Conservation (phyloP, 2,113 vertebrate genomes). For the Sylvicapra grimmia region DNA sequence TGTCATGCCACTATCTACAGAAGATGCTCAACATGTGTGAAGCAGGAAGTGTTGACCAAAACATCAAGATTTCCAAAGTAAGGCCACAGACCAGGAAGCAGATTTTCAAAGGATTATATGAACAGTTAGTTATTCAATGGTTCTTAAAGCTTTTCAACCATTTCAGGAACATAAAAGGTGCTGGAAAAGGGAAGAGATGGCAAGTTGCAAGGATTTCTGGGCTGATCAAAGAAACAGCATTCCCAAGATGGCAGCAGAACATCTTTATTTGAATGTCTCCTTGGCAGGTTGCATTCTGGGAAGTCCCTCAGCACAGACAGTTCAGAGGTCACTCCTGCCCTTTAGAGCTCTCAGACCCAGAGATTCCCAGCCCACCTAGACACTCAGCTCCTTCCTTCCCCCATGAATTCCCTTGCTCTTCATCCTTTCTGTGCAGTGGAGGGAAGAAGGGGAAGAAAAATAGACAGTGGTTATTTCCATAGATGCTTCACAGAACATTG, state of each 20-base stretch:
- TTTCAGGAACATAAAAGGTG: not conserved
- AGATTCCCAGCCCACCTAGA: not conserved
- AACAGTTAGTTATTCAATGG: not conserved
- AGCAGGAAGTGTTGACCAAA: not conserved
- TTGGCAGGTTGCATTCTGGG: not conserved
- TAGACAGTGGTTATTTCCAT: not conserved
- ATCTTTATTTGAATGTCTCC: no score
- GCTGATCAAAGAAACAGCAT: not conserved
- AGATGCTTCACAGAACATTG: not conserved
- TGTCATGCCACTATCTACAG: accelerated
- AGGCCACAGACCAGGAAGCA: not conserved
- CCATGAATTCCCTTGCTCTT: no score
- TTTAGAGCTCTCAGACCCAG: not conserved
- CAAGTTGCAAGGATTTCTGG: accelerated
- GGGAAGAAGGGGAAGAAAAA: not conserved
- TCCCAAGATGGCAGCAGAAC: not conserved
- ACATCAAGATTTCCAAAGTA: not conserved
- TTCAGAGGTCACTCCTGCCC: not conserved
- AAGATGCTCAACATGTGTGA: accelerated
- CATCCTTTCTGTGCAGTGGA: not conserved
- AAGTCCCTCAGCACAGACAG: accelerated
- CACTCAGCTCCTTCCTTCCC: not conserved
- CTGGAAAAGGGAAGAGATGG: no score
- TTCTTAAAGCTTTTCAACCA: not conserved
- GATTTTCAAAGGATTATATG: not conserved